These are phyloP conservation scores for Cricetomys ansorgei DNA, from an alignment of 2,113 vertebrate species.

Conservation along the genomic window DNA sequence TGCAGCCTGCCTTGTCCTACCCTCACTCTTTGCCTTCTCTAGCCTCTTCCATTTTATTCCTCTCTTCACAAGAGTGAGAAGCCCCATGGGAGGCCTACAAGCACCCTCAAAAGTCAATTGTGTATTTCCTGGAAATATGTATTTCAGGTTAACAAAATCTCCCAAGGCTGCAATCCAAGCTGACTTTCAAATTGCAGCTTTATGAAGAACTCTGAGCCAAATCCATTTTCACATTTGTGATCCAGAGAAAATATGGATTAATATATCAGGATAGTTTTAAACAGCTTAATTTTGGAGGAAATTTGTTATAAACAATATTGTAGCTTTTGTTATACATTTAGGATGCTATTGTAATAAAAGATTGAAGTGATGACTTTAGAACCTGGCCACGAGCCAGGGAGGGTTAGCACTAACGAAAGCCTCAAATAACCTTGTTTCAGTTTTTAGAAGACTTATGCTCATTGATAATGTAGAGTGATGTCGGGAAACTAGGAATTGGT, in stretches of 20 bases:
- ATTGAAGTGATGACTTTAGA: background rate
- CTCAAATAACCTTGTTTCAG: background rate
- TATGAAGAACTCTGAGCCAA: background rate
- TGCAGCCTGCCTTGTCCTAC: background rate
- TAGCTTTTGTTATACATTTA: background rate
- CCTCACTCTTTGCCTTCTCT: background rate
- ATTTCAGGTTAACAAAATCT: background rate
- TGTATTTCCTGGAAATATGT: background rate
- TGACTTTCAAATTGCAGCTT: background rate
- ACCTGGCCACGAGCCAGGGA: background rate
- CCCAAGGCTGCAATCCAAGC: background rate
- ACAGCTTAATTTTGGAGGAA: background rate
- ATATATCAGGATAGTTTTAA: constrained; percentile 10
- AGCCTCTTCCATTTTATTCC: background rate
- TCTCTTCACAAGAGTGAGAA: background rate
- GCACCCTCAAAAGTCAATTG: background rate
- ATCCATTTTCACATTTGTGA: background rate
- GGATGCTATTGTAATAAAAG: background rate
- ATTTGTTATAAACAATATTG: constrained; percentile 11
- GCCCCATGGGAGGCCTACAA: background rate
- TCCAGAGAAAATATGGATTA: background rate
- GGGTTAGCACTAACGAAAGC: background rate
- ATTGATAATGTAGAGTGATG: background rate
- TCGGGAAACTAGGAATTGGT: background rate
- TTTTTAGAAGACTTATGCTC: background rate